Base-by-base conservation (phyloP, 1,140 invertebrate species). In the Trichonephila clavata region DNA sequence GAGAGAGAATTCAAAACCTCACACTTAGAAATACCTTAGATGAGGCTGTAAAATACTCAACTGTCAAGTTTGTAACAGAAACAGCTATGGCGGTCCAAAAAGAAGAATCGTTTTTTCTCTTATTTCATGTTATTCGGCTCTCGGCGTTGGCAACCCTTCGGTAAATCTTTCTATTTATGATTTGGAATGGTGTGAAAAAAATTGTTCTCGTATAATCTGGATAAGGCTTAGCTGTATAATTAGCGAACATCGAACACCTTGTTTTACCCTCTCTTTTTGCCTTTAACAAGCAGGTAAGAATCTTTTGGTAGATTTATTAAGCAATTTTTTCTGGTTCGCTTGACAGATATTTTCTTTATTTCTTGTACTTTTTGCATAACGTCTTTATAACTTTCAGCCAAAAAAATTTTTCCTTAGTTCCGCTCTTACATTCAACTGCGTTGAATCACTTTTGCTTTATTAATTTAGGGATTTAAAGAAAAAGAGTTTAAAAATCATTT, bases 161-260 rank as follows among this genome's bases (percentile, higher is more conserved):
- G 57, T 80, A 88, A 87, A 93, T 87, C 86, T 86, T 92, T 43
- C n/a, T 87, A 86, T 93, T 93, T 93, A 93, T 63, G 65, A 81
- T 86, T 93, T 10, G 27, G 87, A 87, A 21, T 86, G 80, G 92
- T 88, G 92, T 80, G 68, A 88, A 93, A 71, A 90, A 90, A 80
- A 77, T 2, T 39, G 20, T n/a, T 60, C 50, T 24, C 59, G 32
- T 90, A 61, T 90, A 90, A 90, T 90, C 89, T 90, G 92, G 92
- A 93, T 93, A 88, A 93, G 65, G 71, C 86, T 87, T 71, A 86
- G 43, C 84, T 77, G 60, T 92, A 71, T 93, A 93, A 93, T 93
- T 93, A 93, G 57, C 32, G 68, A 71, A 63, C 32, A 71, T 93
- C 4, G 50, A 88, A 88, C 32, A 39, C 80, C 81, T 86, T 24